Base-by-base conservation (phyloP, 2,888 invertebrate genomes). In the Acleris holmiana region DNA sequence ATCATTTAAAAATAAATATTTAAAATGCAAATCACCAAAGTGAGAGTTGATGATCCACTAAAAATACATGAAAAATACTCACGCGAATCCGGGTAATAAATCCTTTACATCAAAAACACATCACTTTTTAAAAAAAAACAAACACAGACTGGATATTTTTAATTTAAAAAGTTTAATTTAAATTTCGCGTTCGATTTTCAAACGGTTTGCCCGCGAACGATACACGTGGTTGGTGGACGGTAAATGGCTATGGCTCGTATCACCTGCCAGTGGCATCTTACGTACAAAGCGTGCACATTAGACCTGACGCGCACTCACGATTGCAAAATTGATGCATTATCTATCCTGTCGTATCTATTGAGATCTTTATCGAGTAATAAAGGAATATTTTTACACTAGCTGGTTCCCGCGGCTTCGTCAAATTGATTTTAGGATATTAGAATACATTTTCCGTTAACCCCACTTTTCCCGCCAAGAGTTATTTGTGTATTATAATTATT, bases 211-310 rank as follows among this genome's bases (percentile, higher is more conserved):
- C 76, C 82, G 84, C 86, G 84, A 77, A 79, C 84, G 77, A 72
- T 76, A 76, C 81, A 80, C 79, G 77, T 78, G 84, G 80, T 82
- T 76, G 80, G 77, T 76, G 76, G 79, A 78, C 82, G 77, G 80
- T 83, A 85, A 89, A 85, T 89, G 89, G 83, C 85, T 86, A 85
- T 77, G 80, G 69, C 66, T 67, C 54, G 69, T 74, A 72, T 70
- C 73, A 74, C 77, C 76, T 75, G 69, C 60, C 61, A 73, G 72
- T 75, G 76, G 76, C 85, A 84, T 83, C 85, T 84, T 82, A 66
- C 68, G 70, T 59, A 58, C 65, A 68, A 64, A 63, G 25, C 55
- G 41, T 58, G 58, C 66, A 57, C 44, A 40, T 53, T 58, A 61
- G 63, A 25, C 17, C 40, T n/a, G 23, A 29, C 35, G 47, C 41